Evolutionary conservation across 1,140 invertebrate species (phyloP), one percentile per base, ranked within the genome.

Genomic region (Pogonus chalceus): DNA sequence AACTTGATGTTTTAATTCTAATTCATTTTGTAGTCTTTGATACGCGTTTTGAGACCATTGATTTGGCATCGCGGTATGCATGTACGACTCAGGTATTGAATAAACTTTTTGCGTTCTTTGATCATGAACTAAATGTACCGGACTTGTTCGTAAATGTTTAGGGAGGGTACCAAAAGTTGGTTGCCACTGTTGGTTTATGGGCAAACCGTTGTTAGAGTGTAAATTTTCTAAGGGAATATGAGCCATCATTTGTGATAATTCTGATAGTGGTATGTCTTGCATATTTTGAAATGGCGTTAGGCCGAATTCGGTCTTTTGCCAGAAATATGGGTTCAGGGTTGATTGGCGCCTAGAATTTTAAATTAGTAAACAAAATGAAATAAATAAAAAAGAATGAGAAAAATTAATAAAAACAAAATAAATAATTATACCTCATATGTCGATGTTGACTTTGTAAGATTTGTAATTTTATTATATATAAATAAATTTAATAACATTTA

Each of bases 1-100:
- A 23, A 65, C 62, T 12, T 57, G 49, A 31, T 56, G 58, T 20
- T 26, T 43, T 51, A 60, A 24, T 57, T 65, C 31, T 39, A 52
- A 56, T 10, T 62, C 26, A 31, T 14, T 14, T 31, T 31, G 26
- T 31, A 31, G 14, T 14, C 26, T 7, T 18, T 43, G 37, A 16
- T 18, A 43, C 3, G 37, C 9, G 18, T 18, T 43, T 18, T 9
- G 37, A 10, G 7, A 16, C 9, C 37, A 12, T 16, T 43, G 37
- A 16, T 12, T 43, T 43, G 9, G 18, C 18, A 18, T 43, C 3
- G 18, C 9, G 18, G 37, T n/a, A n/a, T n/a, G 37, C 18, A 43
- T 7, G 26, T 7, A 31, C 18, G 37, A 43, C 18, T 43, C 37
- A 9, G 37, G 18, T 9, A 43, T 43, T 7, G 37, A 43, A 43